phyloP scores from a whole-genome alignment of 2,797 vertebrate genomes.

The Acipenser transmontanus region DNA sequence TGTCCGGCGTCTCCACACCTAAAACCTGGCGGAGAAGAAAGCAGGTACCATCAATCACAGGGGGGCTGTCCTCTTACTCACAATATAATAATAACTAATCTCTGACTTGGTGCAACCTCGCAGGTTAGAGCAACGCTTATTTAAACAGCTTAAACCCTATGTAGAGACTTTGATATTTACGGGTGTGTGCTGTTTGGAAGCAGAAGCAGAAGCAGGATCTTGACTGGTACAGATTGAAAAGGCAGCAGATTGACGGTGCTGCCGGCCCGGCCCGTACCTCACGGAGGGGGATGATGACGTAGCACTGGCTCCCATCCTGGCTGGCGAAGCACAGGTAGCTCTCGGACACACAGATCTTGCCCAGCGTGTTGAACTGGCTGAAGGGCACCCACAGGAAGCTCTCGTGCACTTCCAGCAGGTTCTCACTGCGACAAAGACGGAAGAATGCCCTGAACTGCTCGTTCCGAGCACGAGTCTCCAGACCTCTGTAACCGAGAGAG shows the following conservation, averaged over 20 bases:
- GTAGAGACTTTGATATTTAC: no score
- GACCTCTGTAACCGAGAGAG: constrained; percentile 60
- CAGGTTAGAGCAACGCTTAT: no score
- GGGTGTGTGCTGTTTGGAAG: no score
- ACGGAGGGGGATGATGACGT: constrained; percentile 81
- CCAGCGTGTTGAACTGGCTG: constrained; percentile 77
- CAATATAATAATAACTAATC: no score
- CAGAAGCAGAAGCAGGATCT: no score
- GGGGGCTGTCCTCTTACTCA: no score
- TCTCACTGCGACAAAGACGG: constrained; percentile 83
- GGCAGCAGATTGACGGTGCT: neutral
- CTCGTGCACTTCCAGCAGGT: constrained; percentile 84
- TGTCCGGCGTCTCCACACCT: constrained; percentile 72
- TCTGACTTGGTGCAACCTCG: no score
- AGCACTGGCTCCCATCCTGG: constrained; percentile 85
- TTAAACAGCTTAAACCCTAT: no score
- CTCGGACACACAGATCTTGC: constrained; percentile 91
- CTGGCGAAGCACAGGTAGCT: constrained; percentile 92
- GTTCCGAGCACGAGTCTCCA: constrained; percentile 83
- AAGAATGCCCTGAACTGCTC: constrained; percentile 86
- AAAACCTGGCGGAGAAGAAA: constrained; percentile 56
- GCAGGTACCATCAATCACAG: no score
- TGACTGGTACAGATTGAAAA: neutral
- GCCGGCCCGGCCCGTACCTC: constrained; percentile 63
- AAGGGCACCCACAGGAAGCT: constrained; percentile 92